Evolutionary conservation across 1,140 invertebrate genomes (phyloP).

Genomic region (Heliconius eleuchia): DNA sequence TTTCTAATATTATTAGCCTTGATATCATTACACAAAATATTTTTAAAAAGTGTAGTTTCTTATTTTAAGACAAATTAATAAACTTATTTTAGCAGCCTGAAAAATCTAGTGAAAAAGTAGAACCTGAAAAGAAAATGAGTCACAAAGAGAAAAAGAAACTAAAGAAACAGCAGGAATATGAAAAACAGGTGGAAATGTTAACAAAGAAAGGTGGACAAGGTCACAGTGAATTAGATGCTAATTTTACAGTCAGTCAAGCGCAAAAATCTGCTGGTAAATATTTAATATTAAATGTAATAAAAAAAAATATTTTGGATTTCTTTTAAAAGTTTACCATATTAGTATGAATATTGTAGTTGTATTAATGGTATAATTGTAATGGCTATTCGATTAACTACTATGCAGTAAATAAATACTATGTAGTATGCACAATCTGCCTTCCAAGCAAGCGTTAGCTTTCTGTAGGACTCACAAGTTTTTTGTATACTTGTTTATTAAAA

Average conservation of each 20-base stretch:
- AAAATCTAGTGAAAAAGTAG: slow-evolving; percentile 46
- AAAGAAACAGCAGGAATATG: slow-evolving; percentile 96
- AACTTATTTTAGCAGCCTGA: slow-evolving; percentile 30
- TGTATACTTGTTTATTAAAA: too few species aligned
- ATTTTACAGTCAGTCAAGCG: slow-evolving; percentile 98
- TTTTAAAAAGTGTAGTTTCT: too few species aligned
- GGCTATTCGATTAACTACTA: too few species aligned
- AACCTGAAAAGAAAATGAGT: slow-evolving; percentile 88
- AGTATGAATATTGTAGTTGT: too few species aligned
- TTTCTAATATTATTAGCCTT: neutral
- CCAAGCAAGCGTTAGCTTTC: too few species aligned
- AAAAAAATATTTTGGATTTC: too few species aligned
- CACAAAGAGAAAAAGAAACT: slow-evolving; percentile 98
- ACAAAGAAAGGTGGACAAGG: slow-evolving; percentile 94
- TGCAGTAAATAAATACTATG: too few species aligned
- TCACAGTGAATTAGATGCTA: slow-evolving; percentile 93
- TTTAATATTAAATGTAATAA: neutral
- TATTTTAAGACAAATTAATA: neutral
- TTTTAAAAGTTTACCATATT: neutral
- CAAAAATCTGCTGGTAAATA: slow-evolving; percentile 88
- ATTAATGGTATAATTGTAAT: too few species aligned
- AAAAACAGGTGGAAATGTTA: slow-evolving; percentile 94
- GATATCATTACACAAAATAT: neutral
- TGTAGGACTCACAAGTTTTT: too few species aligned
- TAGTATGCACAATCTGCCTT: too few species aligned